These are phyloP conservation scores for Bactericera cockerelli DNA, from an alignment of 1,140 invertebrate genomes.

Conservation along the genomic window DNA sequence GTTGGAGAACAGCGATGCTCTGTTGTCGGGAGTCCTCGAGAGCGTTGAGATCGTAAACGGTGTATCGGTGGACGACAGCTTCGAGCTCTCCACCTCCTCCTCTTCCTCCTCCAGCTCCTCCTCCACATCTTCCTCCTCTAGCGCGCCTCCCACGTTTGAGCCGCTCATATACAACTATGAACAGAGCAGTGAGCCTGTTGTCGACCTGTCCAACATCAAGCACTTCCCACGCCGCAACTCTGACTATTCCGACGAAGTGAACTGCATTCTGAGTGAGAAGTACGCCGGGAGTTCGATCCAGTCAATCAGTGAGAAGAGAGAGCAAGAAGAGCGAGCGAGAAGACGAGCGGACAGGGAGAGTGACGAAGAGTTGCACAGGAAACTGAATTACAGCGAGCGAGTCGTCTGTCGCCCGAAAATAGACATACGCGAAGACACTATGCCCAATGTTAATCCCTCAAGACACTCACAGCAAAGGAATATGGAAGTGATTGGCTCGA, in stretches of 20 bases:
- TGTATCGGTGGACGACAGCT: not conserved
- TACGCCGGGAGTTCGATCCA: not conserved
- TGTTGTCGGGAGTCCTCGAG: not conserved
- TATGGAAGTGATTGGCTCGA: too few species aligned
- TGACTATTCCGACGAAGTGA: not conserved
- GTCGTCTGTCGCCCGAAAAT: too few species aligned
- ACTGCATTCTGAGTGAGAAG: not conserved
- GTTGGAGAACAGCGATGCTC: not conserved
- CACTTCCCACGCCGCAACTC: not conserved
- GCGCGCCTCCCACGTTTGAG: not conserved
- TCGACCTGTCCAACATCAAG: not conserved
- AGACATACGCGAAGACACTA: too few species aligned
- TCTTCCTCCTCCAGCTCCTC: not conserved
- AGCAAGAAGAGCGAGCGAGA: not conserved
- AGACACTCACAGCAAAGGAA: too few species aligned
- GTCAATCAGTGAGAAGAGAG: not conserved
- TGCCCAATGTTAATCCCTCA: too few species aligned
- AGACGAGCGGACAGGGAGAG: slow-evolving; percentile 4
- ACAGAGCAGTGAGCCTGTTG: not conserved
- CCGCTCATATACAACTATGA: not conserved
- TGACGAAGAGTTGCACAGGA: slow-evolving; percentile 12
- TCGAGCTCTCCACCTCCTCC: not conserved
- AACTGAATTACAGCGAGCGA: too few species aligned
- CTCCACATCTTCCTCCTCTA: not conserved
- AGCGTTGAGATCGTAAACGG: not conserved